A percentile compares a stretch with the other conserved stretches of the same genome.
phyloP scores from a whole-genome alignment of 2,797 vertebrate genomes.

The Microctenopoma steveboyesi region DNA sequence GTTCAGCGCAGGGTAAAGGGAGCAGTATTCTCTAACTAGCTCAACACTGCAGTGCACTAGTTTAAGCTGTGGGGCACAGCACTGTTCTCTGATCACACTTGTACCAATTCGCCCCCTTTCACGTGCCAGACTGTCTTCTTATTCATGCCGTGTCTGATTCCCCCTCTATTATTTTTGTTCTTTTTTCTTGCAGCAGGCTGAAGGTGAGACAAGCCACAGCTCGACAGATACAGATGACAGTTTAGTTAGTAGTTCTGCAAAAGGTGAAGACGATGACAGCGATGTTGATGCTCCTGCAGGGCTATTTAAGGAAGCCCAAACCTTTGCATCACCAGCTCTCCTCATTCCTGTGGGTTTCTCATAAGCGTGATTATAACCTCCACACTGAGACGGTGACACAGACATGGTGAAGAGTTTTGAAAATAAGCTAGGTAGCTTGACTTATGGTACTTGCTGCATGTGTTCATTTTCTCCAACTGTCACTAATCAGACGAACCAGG shows the following conservation, averaged over 20 bases:
- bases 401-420: neutral
- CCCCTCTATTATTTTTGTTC: slow-evolving; percentile 9
- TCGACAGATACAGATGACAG: slow-evolving; percentile 2
- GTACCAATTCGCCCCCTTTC: slow-evolving; percentile 40
- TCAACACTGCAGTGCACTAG: slow-evolving; percentile 62
- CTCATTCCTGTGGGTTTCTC: slow-evolving; percentile 32
- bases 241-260: slow-evolving; percentile 30
- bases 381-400: neutral
- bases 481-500: neutral
- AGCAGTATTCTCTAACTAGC: slow-evolving; percentile 73
- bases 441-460: neutral
- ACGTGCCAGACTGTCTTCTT: slow-evolving; percentile 38
- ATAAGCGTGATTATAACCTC: slow-evolving; percentile 30
- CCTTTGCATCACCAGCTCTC: slow-evolving; percentile 36
- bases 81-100: slow-evolving; percentile 59
- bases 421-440: slow-evolving; percentile 11
- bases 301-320: slow-evolving; percentile 58
- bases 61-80: slow-evolving; percentile 58
- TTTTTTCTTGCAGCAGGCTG: slow-evolving; percentile 58
- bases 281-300: slow-evolving; percentile 18
- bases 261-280: slow-evolving; percentile 44
- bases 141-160: slow-evolving; percentile 33
- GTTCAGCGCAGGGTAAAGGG: slow-evolving; percentile 84
- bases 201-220: slow-evolving; percentile 15
- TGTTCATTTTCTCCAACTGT: slow-evolving; percentile 1